Percentiles rank a stretch among this genome's conserved stretches.
phyloP scores from a whole-genome alignment of 1,140 invertebrate species.

The Heliconius himera region DNA sequence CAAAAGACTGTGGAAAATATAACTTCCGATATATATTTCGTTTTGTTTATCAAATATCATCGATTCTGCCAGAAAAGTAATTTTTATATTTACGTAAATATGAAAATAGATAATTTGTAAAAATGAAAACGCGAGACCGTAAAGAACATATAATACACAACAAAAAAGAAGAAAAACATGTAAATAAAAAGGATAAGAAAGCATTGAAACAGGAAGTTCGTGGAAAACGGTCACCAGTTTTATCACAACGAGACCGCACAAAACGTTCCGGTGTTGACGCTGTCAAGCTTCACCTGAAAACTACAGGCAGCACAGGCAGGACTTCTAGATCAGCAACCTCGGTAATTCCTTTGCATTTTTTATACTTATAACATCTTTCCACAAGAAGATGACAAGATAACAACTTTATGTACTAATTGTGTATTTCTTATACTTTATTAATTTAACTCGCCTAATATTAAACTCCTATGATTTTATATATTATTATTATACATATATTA shows the following conservation, averaged over 20 bases:
- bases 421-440: neutral
- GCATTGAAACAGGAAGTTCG: constrained; percentile 49
- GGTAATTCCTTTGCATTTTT: constrained; percentile 46
- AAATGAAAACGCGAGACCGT: constrained; percentile 66
- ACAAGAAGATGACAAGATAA: neutral
- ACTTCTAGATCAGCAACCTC: constrained; percentile 71
- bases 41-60: constrained; percentile 18
- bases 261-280: constrained; percentile 73
- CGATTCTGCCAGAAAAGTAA: constrained; percentile 6
- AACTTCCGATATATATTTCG: constrained; percentile 29
- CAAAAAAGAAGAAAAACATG: constrained; percentile 44
- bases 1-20: constrained; percentile 33
- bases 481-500: too few species aligned
- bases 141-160: constrained; percentile 22
- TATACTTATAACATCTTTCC: neutral
- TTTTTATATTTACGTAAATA: neutral
- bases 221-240: constrained; percentile 43
- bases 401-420: too few species aligned
- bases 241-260: constrained; percentile 34
- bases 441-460: neutral
- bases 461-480: too few species aligned
- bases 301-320: constrained; percentile 66
- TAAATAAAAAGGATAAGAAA: constrained; percentile 52
- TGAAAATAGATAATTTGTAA: constrained; percentile 24
- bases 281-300: constrained; percentile 69